A percentile compares a stretch with the other conserved stretches of the same genome.
These are phyloP conservation scores for Cygnus atratus DNA, from an alignment of 2,113 vertebrate genomes.

Conservation along the genomic window DNA sequence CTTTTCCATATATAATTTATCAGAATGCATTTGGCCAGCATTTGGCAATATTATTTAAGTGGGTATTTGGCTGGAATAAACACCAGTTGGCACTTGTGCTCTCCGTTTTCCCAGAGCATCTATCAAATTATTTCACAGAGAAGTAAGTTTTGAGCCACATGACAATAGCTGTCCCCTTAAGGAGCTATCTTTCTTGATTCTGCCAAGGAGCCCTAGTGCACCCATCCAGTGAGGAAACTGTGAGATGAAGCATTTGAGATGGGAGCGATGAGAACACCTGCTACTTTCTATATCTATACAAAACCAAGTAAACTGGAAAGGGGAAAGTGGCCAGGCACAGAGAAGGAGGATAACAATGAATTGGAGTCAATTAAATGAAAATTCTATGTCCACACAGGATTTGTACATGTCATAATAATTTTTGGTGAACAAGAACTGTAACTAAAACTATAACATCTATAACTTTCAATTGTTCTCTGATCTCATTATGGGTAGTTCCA, in stretches of 20 bases:
- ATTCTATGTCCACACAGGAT: accelerated
- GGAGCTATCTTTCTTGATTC: not conserved
- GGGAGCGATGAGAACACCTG: not conserved
- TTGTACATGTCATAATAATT: not conserved
- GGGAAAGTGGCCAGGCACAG: not conserved
- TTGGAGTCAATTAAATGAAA: not conserved
- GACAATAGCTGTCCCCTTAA: not conserved
- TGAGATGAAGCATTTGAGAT: not conserved
- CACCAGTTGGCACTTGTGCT: not conserved
- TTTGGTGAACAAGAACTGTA: not conserved
- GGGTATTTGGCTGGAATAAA: not conserved
- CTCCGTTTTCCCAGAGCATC: not conserved
- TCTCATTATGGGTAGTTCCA: not conserved
- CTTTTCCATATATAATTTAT: not conserved
- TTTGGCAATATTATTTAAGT: not conserved
- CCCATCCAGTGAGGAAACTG: not conserved
- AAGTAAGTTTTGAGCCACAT: not conserved
- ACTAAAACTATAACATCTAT: not conserved
- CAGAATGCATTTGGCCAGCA: not conserved
- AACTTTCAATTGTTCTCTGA: not conserved
- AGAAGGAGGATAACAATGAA: not conserved
- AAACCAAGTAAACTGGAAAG: not conserved
- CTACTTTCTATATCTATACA: not conserved
- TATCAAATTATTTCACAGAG: not conserved
- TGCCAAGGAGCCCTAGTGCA: not conserved